Base-by-base conservation (phyloP, 2,113 vertebrate genomes). In the Alces alces region DNA sequence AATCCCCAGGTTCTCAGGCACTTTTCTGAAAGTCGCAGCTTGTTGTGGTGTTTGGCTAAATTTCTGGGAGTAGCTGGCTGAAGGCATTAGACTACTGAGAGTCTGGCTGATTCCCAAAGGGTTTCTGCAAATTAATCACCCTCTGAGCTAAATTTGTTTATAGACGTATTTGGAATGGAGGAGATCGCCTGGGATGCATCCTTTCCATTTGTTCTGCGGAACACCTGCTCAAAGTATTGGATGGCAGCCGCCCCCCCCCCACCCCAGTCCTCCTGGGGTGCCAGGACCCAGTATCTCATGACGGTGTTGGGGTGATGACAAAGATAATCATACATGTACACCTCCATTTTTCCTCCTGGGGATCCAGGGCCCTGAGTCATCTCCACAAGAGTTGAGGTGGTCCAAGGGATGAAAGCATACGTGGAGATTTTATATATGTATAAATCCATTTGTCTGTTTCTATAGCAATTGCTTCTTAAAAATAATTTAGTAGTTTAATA, bases 71-170 rank as follows among this genome's bases (percentile, higher is more conserved):
- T 91, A 45, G 93, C 95, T 96, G 97, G 97, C 98, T 97, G 95
- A 97, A 98, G 98, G 97, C 96, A 95, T 97, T 97, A 86, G 94
- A 64, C 97, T 95, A 25, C 54, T 28, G 97, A 82, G 97, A 92
- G 97, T 27, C 97, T 95, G 93, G 94, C 86, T 39, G 54, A 23
- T 80, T 95, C 98, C 97, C 97, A 92, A 28, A 36, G 96, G 98
- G 83, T 73, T 84, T 98, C 89, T 94, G 95, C 97, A 96, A 97
- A 98, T 98, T 97, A 96, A 97, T 98, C 98, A 98, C 97, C 98
- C 95, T 27, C 94, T 13, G 91, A 96, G 97, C 96, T 97, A 98
- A 98, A 97, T 98, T 98, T 98, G 97, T 98, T 98, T 98, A 82
- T 97, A 61, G 98, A 96, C 91, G 92, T 94, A 93, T 97, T 96